Base-by-base conservation (phyloP, 2,888 invertebrate species). In the Cryptophagus acutangulus region DNA sequence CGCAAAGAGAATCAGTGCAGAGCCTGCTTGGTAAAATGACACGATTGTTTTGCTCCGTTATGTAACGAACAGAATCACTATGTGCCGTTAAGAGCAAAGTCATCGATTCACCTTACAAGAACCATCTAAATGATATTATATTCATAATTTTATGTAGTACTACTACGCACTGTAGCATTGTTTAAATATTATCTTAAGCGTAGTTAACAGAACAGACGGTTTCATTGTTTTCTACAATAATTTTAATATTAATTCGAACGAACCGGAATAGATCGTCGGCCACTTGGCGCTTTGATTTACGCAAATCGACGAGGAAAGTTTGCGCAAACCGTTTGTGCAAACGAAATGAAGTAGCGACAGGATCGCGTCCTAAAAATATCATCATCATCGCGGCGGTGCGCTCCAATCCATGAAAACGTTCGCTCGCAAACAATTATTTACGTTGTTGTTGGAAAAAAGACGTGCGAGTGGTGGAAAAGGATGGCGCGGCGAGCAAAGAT, bases 281-380 rank as follows among this genome's bases (percentile, higher is more conserved):
- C n/a, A n/a, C n/a, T n/a, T n/a, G n/a, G n/a, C n/a, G n/a, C n/a
- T n/a, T n/a, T n/a, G n/a, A n/a, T 68, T 71, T 69, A 69, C 70
- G 67, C 68, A 73, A 73, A 70, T 71, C 67, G 66, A 65, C 71
- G 65, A 69, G 67, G 71, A 71, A 72, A 67, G 70, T 72, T 69
- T 54, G 66, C 40, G 44, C 46, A 51, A 37, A 55, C 51, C 46
- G 43, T 53, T 54, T 52, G 55, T 58, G 55, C 56, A 55, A n/a
- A n/a, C n/a, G n/a, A 60, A 62, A 62, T 61, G 60, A 60, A 62
- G 62, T 59, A 59, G 59, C 60, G 61, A 57, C 61, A 57, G 57
- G 55, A 59, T 56, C 55, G 55, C 49, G 57, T 52, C 38, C 40
- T 40, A 41, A 45, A 38, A 41, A 45, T 45, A 43, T 40, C 49